These are phyloP conservation scores for Melipona quadrifasciata DNA, from an alignment of 1,140 invertebrate genomes.

Conservation along the genomic window DNA sequence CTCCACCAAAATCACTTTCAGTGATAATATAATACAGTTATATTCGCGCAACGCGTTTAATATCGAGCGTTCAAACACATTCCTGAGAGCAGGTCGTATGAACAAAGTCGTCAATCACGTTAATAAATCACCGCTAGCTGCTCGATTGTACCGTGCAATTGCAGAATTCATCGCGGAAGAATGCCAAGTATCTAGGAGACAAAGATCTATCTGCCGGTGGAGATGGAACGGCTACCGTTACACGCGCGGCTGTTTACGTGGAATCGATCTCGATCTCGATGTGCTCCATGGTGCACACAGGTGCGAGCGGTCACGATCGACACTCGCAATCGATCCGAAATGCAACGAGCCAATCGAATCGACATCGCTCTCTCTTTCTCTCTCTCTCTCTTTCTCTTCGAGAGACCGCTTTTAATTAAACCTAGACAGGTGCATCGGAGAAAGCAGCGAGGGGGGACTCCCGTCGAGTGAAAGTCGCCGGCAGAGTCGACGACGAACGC, in stretches of 20 bases:
- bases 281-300: background rate
- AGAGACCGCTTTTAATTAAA: slow-evolving; percentile 51
- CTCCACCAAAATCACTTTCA: no score
- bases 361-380: background rate
- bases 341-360: slow-evolving; percentile 13
- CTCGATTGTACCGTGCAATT: background rate
- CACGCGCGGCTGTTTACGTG: background rate
- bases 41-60: no score
- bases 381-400: no score
- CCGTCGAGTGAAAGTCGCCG: slow-evolving; percentile 52
- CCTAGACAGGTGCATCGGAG: slow-evolving; percentile 57
- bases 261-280: slow-evolving; percentile 26
- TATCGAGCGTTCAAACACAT: no score
- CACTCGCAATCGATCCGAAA: slow-evolving; percentile 23
- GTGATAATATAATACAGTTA: no score
- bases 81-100: no score
- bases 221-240: slow-evolving; percentile 12
- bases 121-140: background rate
- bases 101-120: background rate
- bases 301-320: slow-evolving; percentile 37
- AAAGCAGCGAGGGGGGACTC: slow-evolving; percentile 43
- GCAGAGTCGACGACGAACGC: background rate
- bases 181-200: background rate
- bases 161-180: background rate
- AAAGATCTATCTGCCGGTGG: background rate